A percentile compares a stretch with the other conserved stretches of the same genome.
phyloP scores from a whole-genome alignment of 37 sponge, comb jelly and placozoan genomes.

The Haliclona indistincta region DNA sequence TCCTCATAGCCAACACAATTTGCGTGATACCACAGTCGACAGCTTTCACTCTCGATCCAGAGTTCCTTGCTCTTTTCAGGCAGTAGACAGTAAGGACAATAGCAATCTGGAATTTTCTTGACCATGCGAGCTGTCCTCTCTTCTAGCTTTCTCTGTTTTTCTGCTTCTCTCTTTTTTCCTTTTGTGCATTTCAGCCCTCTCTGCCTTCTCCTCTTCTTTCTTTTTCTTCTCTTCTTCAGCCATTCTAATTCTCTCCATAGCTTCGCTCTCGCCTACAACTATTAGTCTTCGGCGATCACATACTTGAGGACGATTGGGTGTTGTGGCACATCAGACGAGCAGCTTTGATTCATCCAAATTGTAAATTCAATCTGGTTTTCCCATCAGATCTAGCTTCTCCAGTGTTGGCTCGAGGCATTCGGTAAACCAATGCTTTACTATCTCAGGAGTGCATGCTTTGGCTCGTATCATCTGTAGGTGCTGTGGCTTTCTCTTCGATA shows the following conservation, averaged over 20 bases:
- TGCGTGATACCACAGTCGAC: background rate
- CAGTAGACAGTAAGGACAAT: background rate
- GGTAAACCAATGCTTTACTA: too few species aligned
- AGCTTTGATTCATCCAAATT: too few species aligned
- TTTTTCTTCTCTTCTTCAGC: background rate
- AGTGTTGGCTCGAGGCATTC: too few species aligned
- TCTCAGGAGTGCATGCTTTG: too few species aligned
- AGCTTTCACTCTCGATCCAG: background rate
- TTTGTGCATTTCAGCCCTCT: background rate
- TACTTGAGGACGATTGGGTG: too few species aligned
- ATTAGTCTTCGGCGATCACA: too few species aligned
- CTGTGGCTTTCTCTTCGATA: too few species aligned
- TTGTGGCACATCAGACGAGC: too few species aligned
- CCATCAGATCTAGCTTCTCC: too few species aligned
- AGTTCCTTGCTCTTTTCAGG: background rate
- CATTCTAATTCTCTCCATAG: background rate
- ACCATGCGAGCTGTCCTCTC: background rate
- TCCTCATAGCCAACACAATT: background rate
- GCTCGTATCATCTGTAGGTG: too few species aligned
- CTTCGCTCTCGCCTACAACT: too few species aligned
- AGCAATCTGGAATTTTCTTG: background rate
- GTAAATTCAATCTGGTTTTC: too few species aligned
- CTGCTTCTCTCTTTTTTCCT: background rate
- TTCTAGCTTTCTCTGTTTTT: background rate
- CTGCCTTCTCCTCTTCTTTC: background rate